Percentiles rank a stretch among this genome's conserved stretches.
Evolutionary conservation across 2,888 invertebrate species (phyloP).

Genomic region (Artemia sinica): DNA sequence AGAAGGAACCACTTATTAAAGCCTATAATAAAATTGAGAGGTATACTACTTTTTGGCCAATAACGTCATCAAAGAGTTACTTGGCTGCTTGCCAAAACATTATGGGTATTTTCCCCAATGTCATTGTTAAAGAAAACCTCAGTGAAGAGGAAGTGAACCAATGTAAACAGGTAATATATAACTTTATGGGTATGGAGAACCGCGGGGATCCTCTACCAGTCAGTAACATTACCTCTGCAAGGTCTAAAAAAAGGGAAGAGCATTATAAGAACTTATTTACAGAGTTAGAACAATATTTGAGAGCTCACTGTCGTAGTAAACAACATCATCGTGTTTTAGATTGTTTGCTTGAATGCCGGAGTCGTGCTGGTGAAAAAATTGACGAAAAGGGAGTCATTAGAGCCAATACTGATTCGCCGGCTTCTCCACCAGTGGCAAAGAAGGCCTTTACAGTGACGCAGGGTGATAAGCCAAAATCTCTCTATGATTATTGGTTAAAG

Average conservation of each 20-base stretch:
- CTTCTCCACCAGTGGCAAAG: conserved; percentile 50
- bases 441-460: conserved; percentile 24
- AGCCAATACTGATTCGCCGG: conserved; percentile 66
- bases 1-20: background rate
- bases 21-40: background rate
- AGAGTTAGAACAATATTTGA: conserved; percentile 66
- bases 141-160: conserved; percentile 69
- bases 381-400: conserved; percentile 29
- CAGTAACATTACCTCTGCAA: background rate
- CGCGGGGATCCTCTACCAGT: conserved; percentile 26
- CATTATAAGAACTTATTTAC: conserved; percentile 73
- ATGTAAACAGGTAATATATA: conserved; percentile 66
- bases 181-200: conserved; percentile 30
- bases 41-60: background rate
- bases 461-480: background rate
- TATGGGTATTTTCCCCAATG: conserved; percentile 57
- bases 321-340: conserved; percentile 59
- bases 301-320: conserved; percentile 55
- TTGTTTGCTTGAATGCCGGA: conserved; percentile 55
- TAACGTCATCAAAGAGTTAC: conserved; percentile 15
- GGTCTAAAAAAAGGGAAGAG: conserved; percentile 44
- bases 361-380: conserved; percentile 7
- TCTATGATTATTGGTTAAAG: conserved; percentile 38
- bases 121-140: conserved; percentile 63
- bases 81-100: conserved; percentile 38